A percentile compares a stretch with the other conserved stretches of the same genome.
These are phyloP conservation scores for Acanthosepion lycidas DNA, from an alignment of 2,888 invertebrate genomes.

Conservation along the genomic window DNA sequence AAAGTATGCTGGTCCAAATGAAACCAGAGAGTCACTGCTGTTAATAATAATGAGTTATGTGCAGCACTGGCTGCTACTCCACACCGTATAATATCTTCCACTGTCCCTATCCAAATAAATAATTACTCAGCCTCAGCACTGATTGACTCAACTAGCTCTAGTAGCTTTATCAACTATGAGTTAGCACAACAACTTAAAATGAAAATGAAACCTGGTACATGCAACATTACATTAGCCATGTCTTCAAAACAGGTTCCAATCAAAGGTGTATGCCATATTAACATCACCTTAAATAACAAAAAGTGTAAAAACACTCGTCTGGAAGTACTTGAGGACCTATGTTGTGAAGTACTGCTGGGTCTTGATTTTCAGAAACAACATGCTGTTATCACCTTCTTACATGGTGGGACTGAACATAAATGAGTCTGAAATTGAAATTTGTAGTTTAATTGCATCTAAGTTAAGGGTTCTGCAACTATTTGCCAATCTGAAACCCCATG, in stretches of 20 bases:
- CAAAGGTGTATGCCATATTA: background rate
- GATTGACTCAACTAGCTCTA: background rate
- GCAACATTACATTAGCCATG: background rate
- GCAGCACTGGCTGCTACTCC: no score
- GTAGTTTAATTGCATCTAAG: background rate
- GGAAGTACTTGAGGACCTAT: background rate
- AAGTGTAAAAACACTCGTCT: background rate
- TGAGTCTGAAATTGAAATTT: background rate
- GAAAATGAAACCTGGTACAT: background rate
- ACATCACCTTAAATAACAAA: background rate
- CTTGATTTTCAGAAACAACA: background rate
- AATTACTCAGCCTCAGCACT: background rate
- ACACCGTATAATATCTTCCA: no score
- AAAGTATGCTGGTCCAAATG: no score
- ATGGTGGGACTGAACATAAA: background rate
- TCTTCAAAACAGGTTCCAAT: background rate
- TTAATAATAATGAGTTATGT: no score
- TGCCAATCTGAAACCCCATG: background rate
- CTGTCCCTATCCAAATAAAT: no score
- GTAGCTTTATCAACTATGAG: no score
- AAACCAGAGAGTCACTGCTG: no score
- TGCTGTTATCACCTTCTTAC: background rate
- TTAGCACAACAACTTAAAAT: background rate
- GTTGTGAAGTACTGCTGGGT: background rate
- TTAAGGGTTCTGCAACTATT: background rate